phyloP scores from a whole-genome alignment of 2,113 vertebrate genomes.

The Neofelis nebulosa region DNA sequence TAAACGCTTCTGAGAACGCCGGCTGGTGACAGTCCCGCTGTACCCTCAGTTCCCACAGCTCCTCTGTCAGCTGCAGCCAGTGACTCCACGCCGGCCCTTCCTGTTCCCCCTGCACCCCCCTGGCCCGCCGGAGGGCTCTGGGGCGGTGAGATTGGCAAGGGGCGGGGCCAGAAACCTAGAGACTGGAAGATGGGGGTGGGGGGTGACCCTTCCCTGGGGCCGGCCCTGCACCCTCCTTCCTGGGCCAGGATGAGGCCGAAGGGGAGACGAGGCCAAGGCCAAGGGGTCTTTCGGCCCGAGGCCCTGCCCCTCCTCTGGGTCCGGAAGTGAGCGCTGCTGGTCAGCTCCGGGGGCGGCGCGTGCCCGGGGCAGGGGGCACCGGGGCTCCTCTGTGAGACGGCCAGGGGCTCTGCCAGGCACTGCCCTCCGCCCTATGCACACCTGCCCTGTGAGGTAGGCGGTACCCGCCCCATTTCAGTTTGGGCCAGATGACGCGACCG shows the following conservation, averaged over 20 bases:
- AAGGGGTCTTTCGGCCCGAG: not conserved
- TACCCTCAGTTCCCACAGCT: not conserved
- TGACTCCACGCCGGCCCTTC: not conserved
- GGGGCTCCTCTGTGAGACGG: not conserved
- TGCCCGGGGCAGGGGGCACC: not conserved
- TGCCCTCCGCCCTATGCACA: not conserved
- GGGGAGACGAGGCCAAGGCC: no score
- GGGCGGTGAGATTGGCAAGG: not conserved
- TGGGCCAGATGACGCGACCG: accelerated
- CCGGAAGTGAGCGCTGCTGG: not conserved
- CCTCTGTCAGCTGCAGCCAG: not conserved
- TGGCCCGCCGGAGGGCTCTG: not conserved
- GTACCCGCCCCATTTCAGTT: not conserved
- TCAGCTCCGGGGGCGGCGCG: no score
- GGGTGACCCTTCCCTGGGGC: not conserved
- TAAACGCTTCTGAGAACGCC: not conserved
- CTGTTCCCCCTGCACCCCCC: accelerated
- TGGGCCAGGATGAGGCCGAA: not conserved
- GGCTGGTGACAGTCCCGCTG: not conserved
- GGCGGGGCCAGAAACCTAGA: not conserved
- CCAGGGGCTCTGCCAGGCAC: not conserved
- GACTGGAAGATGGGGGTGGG: accelerated
- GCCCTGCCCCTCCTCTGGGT: not conserved
- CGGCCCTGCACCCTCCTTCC: not conserved
- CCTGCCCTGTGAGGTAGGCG: accelerated